Base-by-base conservation (phyloP, 2,888 invertebrate genomes). In the Sinohyriopsis cumingii region DNA sequence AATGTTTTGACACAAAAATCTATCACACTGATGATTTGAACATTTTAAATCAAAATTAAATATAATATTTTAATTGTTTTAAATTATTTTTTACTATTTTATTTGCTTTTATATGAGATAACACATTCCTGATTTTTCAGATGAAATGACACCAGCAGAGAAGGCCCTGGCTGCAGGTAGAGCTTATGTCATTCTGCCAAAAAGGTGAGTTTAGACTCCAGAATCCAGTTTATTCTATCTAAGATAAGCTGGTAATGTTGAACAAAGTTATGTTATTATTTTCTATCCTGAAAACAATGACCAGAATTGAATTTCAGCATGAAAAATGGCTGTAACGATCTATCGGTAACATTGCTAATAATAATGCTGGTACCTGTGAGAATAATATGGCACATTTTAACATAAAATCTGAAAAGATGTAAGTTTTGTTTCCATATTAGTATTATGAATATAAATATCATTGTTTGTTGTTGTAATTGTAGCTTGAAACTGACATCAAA, bases 181-280 rank as follows among this genome's bases (percentile, higher is more conserved):
- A 64, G 84, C 82, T 55, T 89, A 89, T 79, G 88, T 89, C 24
- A 82, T 88, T 20, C 75, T 88, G 22, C 88, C 88, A 5, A 85
- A 84, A 76, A 83, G 81, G 86, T 87, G 78, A 79, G 83, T 76
- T 0, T 25, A 59, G 4, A 22, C 45, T 55, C 59, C 1, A 25
- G 20, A 33, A 55, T n/a, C 60, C 7, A 24, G 45, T 57, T 20
- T 22, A 54, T 59, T 61, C 1, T 57, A 55, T 19, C 45, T 20
- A 66, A 5, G 18, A 53, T 12, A 64, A 77, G 71, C 54, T 9
- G n/a, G 12, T 53, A 22, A n/a, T 45, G 20, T 53, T 45, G 33
- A 54, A n/a, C 54, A 7, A 20, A n/a, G 54, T 63, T 20, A 45
- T 45, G 45, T 45, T 45, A 45, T 45, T 45, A 45, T 45, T 45